phyloP scores from a whole-genome alignment of 2,113 vertebrate species.

The Damaliscus lunatus region DNA sequence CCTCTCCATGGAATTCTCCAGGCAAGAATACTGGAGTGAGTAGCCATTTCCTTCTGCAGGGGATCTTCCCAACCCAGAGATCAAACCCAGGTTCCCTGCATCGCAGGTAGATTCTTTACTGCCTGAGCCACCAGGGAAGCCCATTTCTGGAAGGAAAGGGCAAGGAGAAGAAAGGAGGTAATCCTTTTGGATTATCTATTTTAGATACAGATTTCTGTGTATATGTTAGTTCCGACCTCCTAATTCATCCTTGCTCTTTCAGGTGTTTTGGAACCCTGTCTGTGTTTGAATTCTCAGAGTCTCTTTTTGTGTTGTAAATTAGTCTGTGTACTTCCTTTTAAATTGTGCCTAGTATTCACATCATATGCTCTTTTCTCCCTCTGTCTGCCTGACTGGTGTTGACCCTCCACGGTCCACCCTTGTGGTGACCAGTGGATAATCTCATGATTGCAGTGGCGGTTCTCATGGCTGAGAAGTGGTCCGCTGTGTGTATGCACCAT shows the following conservation, averaged over 20 bases:
- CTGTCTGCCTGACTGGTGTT: not conserved
- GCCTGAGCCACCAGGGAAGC: not conserved
- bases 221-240: too few species aligned
- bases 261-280: too few species aligned
- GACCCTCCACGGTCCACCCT: not conserved
- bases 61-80: not conserved
- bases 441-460: rapidly evolving
- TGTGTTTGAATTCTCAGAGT: not conserved
- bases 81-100: not conserved
- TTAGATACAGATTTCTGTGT: too few species aligned
- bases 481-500: rapidly evolving
- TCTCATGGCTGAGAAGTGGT: not conserved
- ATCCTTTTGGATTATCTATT: not conserved
- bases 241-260: too few species aligned
- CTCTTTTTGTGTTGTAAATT: not conserved
- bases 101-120: not conserved
- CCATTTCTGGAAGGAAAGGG: not conserved
- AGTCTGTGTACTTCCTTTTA: not conserved
- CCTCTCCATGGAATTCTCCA: not conserved
- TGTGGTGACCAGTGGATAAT: not conserved
- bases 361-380: not conserved
- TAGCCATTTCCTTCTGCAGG: not conserved
- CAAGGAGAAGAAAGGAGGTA: not conserved
- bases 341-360: not conserved
- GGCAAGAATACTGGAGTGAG: not conserved